These are phyloP conservation scores for Drosophila koepferae DNA, from an alignment of 2,888 invertebrate genomes.

Conservation along the genomic window DNA sequence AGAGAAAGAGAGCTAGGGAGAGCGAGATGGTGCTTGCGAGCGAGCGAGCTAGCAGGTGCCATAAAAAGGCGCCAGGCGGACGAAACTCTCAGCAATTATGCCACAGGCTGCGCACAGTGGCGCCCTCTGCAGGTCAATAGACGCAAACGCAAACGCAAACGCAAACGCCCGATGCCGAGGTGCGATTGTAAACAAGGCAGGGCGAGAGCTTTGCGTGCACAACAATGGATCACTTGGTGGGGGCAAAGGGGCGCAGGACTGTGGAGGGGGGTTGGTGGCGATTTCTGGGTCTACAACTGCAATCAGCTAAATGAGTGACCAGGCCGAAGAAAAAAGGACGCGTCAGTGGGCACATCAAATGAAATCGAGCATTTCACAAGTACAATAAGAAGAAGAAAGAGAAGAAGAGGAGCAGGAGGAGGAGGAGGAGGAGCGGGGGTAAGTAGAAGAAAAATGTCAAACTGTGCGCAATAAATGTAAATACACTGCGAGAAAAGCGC, in stretches of 20 bases:
- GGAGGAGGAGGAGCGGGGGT: too few species aligned
- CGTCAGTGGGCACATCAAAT: constrained; percentile 72
- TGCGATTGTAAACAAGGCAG: constrained; percentile 79
- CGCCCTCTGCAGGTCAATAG: constrained; percentile 84
- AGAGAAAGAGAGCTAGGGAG: not conserved
- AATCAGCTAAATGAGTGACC: constrained; percentile 73
- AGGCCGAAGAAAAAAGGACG: constrained; percentile 36
- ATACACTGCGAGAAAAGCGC: constrained; percentile 24
- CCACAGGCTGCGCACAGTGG: constrained; percentile 49
- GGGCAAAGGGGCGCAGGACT: too few species aligned
- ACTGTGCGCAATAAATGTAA: constrained; percentile 54
- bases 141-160: constrained; percentile 25
- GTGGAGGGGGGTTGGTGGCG: not conserved
- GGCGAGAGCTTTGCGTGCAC: constrained; percentile 40
- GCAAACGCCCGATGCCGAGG: constrained; percentile 67
- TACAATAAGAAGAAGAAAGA: constrained; percentile 14
- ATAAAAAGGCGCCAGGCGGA: constrained; percentile 67
- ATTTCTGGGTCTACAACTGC: not conserved
- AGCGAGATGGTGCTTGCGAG: not conserved
- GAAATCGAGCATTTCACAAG: constrained; percentile 67
- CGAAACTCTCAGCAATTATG: constrained; percentile 70
- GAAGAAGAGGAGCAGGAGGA: not conserved
- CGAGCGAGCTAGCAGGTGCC: constrained; percentile 30
- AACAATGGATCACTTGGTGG: constrained; percentile 37
- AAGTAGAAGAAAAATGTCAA: constrained; percentile 34